phyloP scores from a whole-genome alignment of 2,888 invertebrate genomes.

The Seira musarum region DNA sequence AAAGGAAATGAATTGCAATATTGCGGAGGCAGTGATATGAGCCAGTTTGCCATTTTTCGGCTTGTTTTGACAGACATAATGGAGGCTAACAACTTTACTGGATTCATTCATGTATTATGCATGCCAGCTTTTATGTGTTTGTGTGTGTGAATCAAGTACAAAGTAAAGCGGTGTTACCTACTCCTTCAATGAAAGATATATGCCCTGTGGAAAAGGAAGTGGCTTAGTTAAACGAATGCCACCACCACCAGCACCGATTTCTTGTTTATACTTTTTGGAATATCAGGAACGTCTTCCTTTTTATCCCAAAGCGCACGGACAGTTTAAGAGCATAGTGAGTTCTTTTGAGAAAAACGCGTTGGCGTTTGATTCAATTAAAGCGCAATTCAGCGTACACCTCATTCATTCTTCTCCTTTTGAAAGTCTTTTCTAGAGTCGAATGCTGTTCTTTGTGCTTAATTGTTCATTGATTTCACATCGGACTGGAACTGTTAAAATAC shows the following conservation, averaged over 20 bases:
- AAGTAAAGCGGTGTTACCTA: no score
- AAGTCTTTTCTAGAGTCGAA: no score
- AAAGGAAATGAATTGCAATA: not conserved
- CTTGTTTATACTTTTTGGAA: no score
- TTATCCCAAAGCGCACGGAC: no score
- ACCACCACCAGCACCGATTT: not conserved
- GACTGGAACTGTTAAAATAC: no score
- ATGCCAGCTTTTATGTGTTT: not conserved
- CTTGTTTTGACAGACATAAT: not conserved
- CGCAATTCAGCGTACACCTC: no score
- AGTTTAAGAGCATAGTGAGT: no score
- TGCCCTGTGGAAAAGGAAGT: not conserved
- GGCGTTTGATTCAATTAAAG: not conserved
- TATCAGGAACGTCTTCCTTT: not conserved
- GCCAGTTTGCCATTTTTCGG: not conserved
- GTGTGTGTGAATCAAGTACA: not conserved
- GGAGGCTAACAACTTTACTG: not conserved
- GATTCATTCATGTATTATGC: not conserved
- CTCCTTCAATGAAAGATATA: not conserved
- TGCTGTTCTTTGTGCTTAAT: no score
- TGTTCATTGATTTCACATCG: no score
- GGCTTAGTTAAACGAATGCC: not conserved
- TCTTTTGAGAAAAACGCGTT: no score
- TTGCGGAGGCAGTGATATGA: not conserved
- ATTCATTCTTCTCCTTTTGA: no score